Evolutionary conservation across 92 coral and sea anemone species (phyloP).

Genomic region (Nematostella vectensis): DNA sequence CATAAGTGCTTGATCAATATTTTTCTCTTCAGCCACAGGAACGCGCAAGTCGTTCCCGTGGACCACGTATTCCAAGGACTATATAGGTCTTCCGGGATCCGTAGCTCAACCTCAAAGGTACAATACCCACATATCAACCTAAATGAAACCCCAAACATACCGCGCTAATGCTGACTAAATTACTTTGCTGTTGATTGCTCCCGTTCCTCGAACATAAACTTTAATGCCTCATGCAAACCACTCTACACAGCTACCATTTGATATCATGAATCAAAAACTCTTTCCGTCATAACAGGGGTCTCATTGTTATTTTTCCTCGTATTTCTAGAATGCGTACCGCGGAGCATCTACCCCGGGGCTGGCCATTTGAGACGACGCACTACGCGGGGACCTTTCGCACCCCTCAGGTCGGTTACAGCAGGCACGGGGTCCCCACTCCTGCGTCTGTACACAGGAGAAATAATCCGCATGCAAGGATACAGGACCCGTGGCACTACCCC

Average conservation of each 20-base stretch:
- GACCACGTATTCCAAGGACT: slow-evolving; percentile 77
- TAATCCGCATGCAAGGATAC: slow-evolving; percentile 86
- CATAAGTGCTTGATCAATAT: slow-evolving; percentile 17
- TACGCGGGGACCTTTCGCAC: slow-evolving; percentile 82
- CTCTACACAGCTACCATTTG: too few relatives aligned
- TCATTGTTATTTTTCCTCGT: background rate
- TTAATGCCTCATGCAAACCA: too few relatives aligned
- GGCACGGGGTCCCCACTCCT: slow-evolving; percentile 72
- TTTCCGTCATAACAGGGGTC: too few relatives aligned
- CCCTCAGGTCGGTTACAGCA: slow-evolving; percentile 73
- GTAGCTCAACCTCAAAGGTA: slow-evolving; percentile 72
- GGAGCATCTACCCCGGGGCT: slow-evolving; percentile 83
- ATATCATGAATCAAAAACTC: too few relatives aligned
- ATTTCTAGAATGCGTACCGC: slow-evolving; percentile 66
- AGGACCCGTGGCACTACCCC: slow-evolving; percentile 87
- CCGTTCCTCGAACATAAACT: too few relatives aligned
- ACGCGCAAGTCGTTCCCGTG: slow-evolving; percentile 60
- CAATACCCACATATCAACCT: background rate
- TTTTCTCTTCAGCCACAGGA: slow-evolving; percentile 37
- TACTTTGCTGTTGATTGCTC: too few relatives aligned
- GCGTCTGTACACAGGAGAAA: slow-evolving; percentile 77
- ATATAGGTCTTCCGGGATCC: slow-evolving; percentile 52
- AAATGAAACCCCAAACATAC: background rate
- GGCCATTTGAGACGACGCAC: slow-evolving; percentile 96
- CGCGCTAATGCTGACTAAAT: background rate